Evolutionary conservation across 2,797 vertebrate genomes (phyloP).

Genomic region (Neosalanx taihuensis): DNA sequence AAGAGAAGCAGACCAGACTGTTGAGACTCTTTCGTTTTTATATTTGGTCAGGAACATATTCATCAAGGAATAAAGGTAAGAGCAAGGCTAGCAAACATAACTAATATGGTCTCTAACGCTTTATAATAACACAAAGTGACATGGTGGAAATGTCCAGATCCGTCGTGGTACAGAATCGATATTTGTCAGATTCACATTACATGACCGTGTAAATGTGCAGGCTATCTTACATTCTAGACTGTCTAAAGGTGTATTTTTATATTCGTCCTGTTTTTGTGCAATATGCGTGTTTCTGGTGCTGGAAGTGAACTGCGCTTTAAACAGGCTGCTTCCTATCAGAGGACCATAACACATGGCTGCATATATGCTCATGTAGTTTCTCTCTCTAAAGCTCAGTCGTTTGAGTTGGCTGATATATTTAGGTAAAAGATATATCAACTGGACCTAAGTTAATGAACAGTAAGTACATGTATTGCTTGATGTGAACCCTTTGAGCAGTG

Average conservation of each 20-base stretch:
- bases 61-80: slow-evolving; percentile 47
- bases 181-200: not conserved
- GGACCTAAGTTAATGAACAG: slow-evolving; percentile 12
- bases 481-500: slow-evolving; percentile 23
- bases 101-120: not conserved
- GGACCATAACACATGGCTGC: slow-evolving; percentile 25
- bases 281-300: slow-evolving; percentile 24
- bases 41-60: slow-evolving; percentile 43
- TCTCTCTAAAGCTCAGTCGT: not conserved
- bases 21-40: slow-evolving; percentile 50
- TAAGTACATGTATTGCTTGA: slow-evolving; percentile 18
- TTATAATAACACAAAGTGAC: not conserved
- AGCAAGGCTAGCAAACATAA: not conserved
- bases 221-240: slow-evolving; percentile 32
- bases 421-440: slow-evolving; percentile 33
- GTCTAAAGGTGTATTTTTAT: slow-evolving; percentile 26
- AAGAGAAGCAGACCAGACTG: slow-evolving; percentile 50
- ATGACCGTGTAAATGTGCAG: not conserved
- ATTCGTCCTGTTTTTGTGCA: slow-evolving; percentile 16
- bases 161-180: not conserved
- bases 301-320: slow-evolving; percentile 26
- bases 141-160: not conserved
- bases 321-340: slow-evolving; percentile 33
- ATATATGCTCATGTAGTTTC: slow-evolving; percentile 23
- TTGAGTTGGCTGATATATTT: not conserved